Evolutionary conservation across 2,888 invertebrate genomes (phyloP).

Genomic region (Leistus spinibarbis): DNA sequence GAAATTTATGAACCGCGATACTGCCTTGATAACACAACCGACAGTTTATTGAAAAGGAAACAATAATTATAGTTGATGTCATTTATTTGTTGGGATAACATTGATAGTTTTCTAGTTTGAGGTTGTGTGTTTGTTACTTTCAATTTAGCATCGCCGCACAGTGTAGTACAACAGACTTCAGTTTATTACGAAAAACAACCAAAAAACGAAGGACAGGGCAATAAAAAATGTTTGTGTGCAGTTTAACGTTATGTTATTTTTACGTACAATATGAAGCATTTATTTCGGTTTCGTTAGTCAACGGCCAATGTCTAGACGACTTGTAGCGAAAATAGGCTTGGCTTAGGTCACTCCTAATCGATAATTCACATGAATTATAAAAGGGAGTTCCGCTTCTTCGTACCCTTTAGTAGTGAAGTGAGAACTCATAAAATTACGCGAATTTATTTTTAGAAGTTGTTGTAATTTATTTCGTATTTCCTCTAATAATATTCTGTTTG

Average conservation of each 20-base stretch:
- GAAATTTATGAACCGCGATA: neutral
- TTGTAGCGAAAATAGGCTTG: neutral
- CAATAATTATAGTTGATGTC: neutral
- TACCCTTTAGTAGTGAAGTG: neutral
- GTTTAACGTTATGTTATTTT: neutral
- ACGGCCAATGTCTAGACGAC: neutral
- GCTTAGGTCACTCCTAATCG: neutral
- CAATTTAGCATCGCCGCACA: too few relatives aligned
- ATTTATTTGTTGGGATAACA: neutral
- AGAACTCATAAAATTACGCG: too few relatives aligned
- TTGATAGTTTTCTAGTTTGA: neutral
- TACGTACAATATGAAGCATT: neutral
- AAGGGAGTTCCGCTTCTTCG: neutral
- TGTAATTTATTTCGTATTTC: too few relatives aligned
- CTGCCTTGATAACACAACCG: neutral
- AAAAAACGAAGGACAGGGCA: neutral
- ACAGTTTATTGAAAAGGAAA: neutral
- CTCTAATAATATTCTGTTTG: too few relatives aligned
- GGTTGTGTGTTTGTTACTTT: neutral
- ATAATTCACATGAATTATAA: neutral
- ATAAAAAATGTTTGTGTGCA: neutral
- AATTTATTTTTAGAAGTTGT: neutral
- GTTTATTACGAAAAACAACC: neutral
- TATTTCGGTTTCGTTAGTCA: neutral
- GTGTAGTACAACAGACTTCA: neutral